Evolutionary conservation across 2,113 vertebrate species (phyloP).

Genomic region (Ailurus styani): DNA sequence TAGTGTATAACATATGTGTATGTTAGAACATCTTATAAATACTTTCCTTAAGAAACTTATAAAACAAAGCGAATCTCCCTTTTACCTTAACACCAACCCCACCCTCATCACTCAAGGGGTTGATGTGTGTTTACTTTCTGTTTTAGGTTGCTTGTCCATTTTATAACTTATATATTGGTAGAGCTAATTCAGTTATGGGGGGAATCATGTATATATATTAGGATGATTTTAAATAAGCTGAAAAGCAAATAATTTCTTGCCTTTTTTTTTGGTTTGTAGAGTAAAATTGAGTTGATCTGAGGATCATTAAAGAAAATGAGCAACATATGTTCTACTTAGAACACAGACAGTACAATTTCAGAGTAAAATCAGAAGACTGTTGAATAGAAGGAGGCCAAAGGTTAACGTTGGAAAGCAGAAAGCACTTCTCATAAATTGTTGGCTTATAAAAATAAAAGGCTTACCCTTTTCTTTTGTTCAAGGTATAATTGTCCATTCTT

Average conservation of each 20-base stretch:
- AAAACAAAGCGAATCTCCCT: not conserved
- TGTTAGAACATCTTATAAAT: not conserved
- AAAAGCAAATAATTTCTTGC: not conserved
- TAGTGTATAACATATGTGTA: not conserved
- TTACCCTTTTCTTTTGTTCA: slow-evolving; percentile 23
- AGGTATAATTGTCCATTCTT: not conserved
- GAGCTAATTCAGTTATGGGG: not conserved
- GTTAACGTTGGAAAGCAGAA: slow-evolving; percentile 23
- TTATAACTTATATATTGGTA: not conserved
- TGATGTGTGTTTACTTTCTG: not conserved
- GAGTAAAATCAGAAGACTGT: slow-evolving; percentile 29
- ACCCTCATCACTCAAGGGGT: not conserved
- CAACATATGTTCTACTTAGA: slow-evolving; percentile 2
- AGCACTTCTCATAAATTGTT: not conserved
- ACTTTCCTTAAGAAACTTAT: not conserved
- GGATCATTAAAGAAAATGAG: slow-evolving; percentile 29
- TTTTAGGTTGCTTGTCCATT: not conserved
- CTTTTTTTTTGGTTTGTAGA: not conserved
- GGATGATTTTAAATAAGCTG: slow-evolving; percentile 3
- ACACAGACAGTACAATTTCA: not conserved
- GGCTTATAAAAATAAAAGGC: slow-evolving; percentile 4
- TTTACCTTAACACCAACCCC: not conserved
- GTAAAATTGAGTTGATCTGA: not conserved
- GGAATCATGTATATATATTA: not conserved
- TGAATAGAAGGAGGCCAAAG: not conserved